Conservation (phyloP, 2,797 vertebrate species). For the Oryzias sinensis region DNA sequence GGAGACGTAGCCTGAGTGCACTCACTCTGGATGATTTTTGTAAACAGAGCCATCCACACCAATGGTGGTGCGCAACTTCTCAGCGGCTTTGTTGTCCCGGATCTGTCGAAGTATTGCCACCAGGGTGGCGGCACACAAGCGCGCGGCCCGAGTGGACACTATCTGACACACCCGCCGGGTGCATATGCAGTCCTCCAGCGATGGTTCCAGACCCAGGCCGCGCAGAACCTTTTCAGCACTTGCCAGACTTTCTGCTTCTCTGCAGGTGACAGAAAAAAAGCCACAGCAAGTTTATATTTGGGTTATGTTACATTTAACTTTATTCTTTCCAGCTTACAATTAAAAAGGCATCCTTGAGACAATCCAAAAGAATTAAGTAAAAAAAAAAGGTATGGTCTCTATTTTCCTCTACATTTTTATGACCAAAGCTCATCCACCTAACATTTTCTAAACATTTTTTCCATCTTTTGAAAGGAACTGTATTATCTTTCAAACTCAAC, state of each 20-base stretch:
- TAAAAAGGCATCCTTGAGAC: too few species aligned
- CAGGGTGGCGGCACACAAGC: conserved; percentile 86
- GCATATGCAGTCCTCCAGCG: conserved; percentile 84
- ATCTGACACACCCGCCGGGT: conserved; percentile 89
- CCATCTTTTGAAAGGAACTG: too few species aligned
- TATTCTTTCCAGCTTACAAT: too few species aligned
- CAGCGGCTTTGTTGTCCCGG: conserved; percentile 89
- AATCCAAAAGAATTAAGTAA: too few species aligned
- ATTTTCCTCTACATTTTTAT: too few species aligned
- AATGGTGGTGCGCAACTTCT: conserved; percentile 85
- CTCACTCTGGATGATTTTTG: conserved; percentile 95
- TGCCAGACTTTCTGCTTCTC: conserved; percentile 85
- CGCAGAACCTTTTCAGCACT: conserved; percentile 81
- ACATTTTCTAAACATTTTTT: too few species aligned
- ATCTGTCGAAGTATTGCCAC: conserved; percentile 87
- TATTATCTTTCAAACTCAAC: too few species aligned
- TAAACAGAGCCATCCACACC: conserved; percentile 93
- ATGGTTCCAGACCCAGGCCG: conserved; percentile 82
- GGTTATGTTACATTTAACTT: too few species aligned
- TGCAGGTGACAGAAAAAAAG: conserved; percentile 43
- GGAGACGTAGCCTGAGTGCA: conserved; percentile 2
- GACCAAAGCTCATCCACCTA: too few species aligned
- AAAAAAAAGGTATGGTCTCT: too few species aligned
- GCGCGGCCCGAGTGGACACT: conserved; percentile 89
- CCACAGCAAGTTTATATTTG: not conserved